These are phyloP conservation scores for Podargus strigoides DNA, from an alignment of 2,797 vertebrate species.

Conservation along the genomic window DNA sequence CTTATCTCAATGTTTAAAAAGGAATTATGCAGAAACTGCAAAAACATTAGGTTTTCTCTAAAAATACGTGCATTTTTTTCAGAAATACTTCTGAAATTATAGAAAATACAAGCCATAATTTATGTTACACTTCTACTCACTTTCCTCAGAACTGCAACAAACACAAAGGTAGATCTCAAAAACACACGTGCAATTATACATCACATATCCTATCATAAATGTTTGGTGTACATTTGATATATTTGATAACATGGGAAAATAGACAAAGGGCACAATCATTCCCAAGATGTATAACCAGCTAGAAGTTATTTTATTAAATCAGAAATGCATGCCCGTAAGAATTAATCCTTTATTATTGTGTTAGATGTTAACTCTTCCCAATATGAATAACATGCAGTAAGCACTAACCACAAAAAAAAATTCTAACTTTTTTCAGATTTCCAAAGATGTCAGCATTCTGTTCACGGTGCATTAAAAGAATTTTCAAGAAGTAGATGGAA, in stretches of 20 bases:
- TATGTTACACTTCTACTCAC: neutral
- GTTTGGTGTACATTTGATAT: neutral
- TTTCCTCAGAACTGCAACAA: neutral
- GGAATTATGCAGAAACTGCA: neutral
- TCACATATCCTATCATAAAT: neutral
- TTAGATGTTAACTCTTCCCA: neutral
- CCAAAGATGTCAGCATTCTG: neutral
- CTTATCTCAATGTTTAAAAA: neutral
- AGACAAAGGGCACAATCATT: neutral
- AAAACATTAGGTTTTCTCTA: neutral
- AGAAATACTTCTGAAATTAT: neutral
- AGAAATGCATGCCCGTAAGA: neutral
- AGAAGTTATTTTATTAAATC: neutral
- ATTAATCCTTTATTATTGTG: neutral
- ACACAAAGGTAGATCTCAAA: neutral
- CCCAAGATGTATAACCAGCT: neutral
- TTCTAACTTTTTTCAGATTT: neutral
- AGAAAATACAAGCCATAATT: neutral
- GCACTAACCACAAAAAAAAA: neutral
- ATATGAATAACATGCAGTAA: neutral
- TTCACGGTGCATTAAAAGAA: neutral
- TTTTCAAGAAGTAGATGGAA: neutral
- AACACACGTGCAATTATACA: neutral
- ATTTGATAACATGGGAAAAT: neutral
- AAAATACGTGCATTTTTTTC: neutral